phyloP scores from a whole-genome alignment of 1,140 invertebrate genomes.

The Orussus abietinus region DNA sequence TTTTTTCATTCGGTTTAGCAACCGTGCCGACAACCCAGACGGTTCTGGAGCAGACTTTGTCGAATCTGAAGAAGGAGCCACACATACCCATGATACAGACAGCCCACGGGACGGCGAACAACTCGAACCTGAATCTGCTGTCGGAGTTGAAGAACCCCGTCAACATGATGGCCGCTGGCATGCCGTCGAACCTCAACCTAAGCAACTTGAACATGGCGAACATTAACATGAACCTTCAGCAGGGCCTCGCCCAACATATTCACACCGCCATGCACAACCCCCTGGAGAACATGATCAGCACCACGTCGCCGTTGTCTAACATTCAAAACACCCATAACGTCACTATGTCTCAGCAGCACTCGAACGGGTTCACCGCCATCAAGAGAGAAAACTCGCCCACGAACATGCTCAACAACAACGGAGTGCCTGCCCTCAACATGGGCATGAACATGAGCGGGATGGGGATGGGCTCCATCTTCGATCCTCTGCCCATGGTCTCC shows the following conservation, averaged over 20 bases:
- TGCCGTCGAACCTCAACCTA: slow-evolving; percentile 38
- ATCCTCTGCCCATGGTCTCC: slow-evolving; percentile 55
- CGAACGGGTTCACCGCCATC: slow-evolving; percentile 46
- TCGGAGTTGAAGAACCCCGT: slow-evolving; percentile 39
- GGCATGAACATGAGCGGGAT: slow-evolving; percentile 51
- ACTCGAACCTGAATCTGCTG: slow-evolving; percentile 36
- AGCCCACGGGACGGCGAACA: slow-evolving; percentile 32
- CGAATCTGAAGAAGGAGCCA: slow-evolving; percentile 38
- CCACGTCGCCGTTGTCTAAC: slow-evolving; percentile 24
- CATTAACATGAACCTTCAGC: slow-evolving; percentile 39
- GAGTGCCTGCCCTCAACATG: slow-evolving; percentile 44
- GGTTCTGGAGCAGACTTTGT: slow-evolving; percentile 36
- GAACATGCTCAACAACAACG: slow-evolving; percentile 54
- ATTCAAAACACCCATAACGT: slow-evolving; percentile 42
- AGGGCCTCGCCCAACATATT: slow-evolving; percentile 34
- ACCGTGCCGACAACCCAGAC: slow-evolving; percentile 38
- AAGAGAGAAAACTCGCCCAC: slow-evolving; percentile 53
- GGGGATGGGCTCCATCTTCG: slow-evolving; percentile 62
- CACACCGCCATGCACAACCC: slow-evolving; percentile 35
- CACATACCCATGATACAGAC: slow-evolving; percentile 35
- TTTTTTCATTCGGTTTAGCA: slow-evolving; percentile 23
- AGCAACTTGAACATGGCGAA: slow-evolving; percentile 39
- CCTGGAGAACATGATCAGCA: slow-evolving; percentile 42
- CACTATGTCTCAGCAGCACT: slow-evolving; percentile 41
- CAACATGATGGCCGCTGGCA: slow-evolving; percentile 40